phyloP scores from a whole-genome alignment of 2,888 invertebrate genomes.

The Omphaloscelis lunosa region DNA sequence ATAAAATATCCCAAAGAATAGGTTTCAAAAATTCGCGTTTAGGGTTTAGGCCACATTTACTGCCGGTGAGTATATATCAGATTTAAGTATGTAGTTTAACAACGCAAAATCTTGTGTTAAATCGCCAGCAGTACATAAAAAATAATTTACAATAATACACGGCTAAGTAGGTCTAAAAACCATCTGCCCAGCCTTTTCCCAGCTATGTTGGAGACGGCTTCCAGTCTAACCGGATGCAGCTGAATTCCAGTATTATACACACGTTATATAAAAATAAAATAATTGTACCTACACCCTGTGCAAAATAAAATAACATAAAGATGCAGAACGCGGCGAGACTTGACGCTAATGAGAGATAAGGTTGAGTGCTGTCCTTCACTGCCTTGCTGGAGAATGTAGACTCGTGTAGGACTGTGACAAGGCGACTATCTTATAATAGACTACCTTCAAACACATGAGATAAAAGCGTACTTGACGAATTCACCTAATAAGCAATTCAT shows the following conservation, averaged over 20 bases:
- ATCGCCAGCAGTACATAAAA: not conserved
- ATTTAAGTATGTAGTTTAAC: not conserved
- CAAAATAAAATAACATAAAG: slow-evolving; percentile 40
- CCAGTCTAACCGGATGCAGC: too few species aligned
- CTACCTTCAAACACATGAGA: slow-evolving; percentile 1
- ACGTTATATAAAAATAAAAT: slow-evolving; percentile 21
- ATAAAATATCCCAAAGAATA: not conserved
- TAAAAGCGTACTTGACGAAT: not conserved
- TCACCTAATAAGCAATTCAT: not conserved
- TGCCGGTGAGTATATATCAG: not conserved
- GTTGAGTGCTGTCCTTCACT: slow-evolving; percentile 67
- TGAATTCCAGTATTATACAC: too few species aligned
- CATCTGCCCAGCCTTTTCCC: too few species aligned
- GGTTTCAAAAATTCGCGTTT: not conserved
- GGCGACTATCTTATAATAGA: slow-evolving; percentile 13
- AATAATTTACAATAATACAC: not conserved
- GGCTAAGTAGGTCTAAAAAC: not conserved
- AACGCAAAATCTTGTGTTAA: not conserved
- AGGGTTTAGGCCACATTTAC: not conserved
- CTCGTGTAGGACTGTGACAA: slow-evolving; percentile 15
- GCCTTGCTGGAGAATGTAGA: slow-evolving; percentile 34
- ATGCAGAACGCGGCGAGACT: slow-evolving; percentile 62
- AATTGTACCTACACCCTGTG: not conserved
- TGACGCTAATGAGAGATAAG: slow-evolving; percentile 76
- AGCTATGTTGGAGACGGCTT: too few species aligned